phyloP scores from a whole-genome alignment of 2,113 vertebrate genomes.

The Mirounga angustirostris region DNA sequence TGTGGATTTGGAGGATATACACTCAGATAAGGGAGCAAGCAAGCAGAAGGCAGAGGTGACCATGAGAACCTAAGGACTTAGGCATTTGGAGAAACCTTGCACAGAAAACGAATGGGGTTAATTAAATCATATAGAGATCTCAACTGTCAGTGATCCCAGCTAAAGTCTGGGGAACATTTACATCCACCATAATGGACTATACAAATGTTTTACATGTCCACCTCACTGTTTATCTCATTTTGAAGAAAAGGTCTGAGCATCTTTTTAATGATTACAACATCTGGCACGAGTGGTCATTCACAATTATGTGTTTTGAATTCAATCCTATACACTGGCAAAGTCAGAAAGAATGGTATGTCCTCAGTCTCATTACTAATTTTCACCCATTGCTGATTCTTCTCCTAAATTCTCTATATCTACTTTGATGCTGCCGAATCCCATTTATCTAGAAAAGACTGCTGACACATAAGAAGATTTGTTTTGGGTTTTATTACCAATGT shows the following conservation, averaged over 20 bases:
- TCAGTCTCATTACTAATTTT: background rate
- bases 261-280: background rate
- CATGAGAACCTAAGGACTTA: background rate
- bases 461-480: background rate
- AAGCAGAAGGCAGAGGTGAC: background rate
- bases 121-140: background rate
- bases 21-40: background rate
- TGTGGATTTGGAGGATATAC: background rate
- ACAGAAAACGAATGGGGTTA: background rate
- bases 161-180: background rate
- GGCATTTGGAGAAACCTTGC: background rate
- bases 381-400: background rate
- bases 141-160: background rate
- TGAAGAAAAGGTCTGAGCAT: background rate
- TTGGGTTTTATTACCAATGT: background rate
- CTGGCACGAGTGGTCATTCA: background rate
- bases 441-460: background rate
- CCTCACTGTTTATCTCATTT: background rate
- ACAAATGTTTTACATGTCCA: background rate
- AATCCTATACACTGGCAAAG: background rate
- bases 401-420: background rate
- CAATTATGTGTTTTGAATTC: background rate
- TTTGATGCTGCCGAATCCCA: background rate
- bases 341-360: background rate
- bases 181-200: background rate